Conservation (phyloP, 1,140 invertebrate genomes). For the Arctopsyche grandis region DNA sequence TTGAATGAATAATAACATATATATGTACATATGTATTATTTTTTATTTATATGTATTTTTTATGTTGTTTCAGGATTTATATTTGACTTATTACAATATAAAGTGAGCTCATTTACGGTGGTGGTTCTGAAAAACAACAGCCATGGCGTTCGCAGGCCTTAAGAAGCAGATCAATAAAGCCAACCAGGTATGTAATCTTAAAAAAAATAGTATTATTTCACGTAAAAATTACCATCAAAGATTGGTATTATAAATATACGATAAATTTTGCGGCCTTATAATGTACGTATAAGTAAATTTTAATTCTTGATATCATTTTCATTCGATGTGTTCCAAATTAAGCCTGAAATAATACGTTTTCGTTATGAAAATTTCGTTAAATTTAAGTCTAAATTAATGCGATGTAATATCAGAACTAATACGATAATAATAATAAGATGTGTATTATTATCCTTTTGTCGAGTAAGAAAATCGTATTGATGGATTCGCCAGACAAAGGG, state of each 20-base stretch:
- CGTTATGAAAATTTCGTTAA: too few relatives aligned
- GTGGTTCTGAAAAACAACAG: constrained; percentile 30
- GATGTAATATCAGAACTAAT: background rate
- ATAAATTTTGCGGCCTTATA: too few relatives aligned
- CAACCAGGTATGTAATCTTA: constrained; percentile 80
- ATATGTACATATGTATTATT: too few relatives aligned
- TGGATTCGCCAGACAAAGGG: background rate
- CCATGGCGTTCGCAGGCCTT: constrained; percentile 95
- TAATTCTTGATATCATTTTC: too few relatives aligned
- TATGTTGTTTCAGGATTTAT: constrained; percentile 23
- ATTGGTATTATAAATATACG: too few relatives aligned
- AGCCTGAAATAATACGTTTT: too few relatives aligned
- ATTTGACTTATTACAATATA: background rate
- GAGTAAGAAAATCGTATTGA: background rate
- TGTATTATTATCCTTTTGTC: background rate
- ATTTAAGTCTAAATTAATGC: too few relatives aligned
- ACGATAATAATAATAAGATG: background rate
- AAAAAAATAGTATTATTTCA: background rate
- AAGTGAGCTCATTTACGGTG: background rate
- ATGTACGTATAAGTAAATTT: too few relatives aligned
- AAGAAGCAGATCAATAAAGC: constrained; percentile 99
- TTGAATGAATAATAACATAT: too few relatives aligned
- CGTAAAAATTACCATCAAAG: too few relatives aligned
- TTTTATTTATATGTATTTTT: background rate
- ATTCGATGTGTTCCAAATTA: too few relatives aligned